Evolutionary conservation across 2,113 vertebrate genomes (phyloP).

Genomic region (Brevimyrus niger): DNA sequence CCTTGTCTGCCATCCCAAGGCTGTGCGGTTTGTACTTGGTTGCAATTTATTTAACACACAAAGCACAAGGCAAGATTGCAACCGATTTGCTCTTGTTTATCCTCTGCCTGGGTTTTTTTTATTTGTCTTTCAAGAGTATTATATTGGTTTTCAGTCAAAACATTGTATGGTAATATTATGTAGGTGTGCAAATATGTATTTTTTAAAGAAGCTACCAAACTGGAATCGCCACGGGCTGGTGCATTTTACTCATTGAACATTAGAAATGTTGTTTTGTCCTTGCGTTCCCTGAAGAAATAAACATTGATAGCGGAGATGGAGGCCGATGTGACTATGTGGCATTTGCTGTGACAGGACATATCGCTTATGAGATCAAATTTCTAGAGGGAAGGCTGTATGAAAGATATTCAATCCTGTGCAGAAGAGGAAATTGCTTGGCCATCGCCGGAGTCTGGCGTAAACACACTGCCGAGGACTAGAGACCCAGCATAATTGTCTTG

Average conservation of each 20-base stretch:
- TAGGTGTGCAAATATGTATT: not conserved
- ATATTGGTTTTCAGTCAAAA: not conserved
- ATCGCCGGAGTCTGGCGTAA: slow-evolving; percentile 55
- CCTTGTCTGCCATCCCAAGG: slow-evolving; percentile 7
- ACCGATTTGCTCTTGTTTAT: slow-evolving; percentile 4
- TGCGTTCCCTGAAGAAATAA: slow-evolving; percentile 59
- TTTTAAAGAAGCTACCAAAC: not conserved
- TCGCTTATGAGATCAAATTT: slow-evolving; percentile 67
- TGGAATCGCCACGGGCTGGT: slow-evolving; percentile 17
- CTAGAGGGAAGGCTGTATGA: slow-evolving; percentile 49
- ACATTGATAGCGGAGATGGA: slow-evolving; percentile 55
- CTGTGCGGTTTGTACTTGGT: not conserved
- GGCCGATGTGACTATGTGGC: slow-evolving; percentile 49
- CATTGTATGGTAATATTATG: not conserved
- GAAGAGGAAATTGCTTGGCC: slow-evolving; percentile 64
- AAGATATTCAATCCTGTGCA: slow-evolving; percentile 48
- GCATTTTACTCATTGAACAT: slow-evolving; percentile 20
- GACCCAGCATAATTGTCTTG: slow-evolving; percentile 59
- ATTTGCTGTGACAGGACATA: slow-evolving; percentile 61
- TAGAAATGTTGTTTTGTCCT: slow-evolving; percentile 39
- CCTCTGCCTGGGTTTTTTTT: not conserved
- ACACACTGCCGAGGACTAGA: slow-evolving; percentile 51
- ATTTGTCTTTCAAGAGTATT: not conserved
- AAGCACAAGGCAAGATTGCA: not conserved
- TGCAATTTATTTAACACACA: slow-evolving; percentile 20